These are phyloP conservation scores for Hippocampus mohnikei DNA, from an alignment of 2,113 vertebrate species.

Conservation along the genomic window DNA sequence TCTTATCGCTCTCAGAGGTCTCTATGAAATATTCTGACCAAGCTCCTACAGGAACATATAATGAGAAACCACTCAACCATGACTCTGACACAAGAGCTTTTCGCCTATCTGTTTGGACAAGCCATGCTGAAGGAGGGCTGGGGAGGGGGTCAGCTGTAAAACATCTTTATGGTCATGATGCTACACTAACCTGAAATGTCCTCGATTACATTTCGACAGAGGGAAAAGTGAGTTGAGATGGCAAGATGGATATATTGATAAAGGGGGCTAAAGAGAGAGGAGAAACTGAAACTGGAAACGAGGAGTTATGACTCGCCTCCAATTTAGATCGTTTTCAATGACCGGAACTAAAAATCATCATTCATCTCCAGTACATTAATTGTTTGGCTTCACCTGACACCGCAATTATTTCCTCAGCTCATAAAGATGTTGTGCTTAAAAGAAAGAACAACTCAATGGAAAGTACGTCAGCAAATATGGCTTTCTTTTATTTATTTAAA, in stretches of 20 bases:
- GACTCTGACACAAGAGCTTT: conserved; percentile 50
- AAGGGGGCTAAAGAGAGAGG: conserved; percentile 21
- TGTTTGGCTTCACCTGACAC: conserved; percentile 16
- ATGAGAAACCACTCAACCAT: conserved; percentile 61
- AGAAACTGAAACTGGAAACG: conserved; percentile 37
- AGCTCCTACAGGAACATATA: conserved; percentile 53
- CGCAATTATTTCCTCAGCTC: neutral
- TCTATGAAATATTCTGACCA: conserved; percentile 60
- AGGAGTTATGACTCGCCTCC: conserved; percentile 38
- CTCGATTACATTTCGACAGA: conserved; percentile 39
- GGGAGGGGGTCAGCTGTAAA: conserved; percentile 35
- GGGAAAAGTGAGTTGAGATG: conserved; percentile 12
- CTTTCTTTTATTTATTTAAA: neutral
- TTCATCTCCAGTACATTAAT: neutral
- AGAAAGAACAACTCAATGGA: neutral
- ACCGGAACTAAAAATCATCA: neutral
- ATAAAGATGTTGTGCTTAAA: neutral
- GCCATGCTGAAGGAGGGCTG: conserved; percentile 1
- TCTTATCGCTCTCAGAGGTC: conserved; percentile 48
- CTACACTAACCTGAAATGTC: conserved; percentile 30
- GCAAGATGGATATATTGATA: conserved; percentile 48
- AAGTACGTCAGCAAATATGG: neutral
- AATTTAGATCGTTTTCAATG: conserved; percentile 34
- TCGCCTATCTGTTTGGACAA: conserved; percentile 53
- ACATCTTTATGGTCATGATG: conserved; percentile 56